Evolutionary conservation across 2,113 vertebrate species (phyloP).

Genomic region (Mus spicilegus): DNA sequence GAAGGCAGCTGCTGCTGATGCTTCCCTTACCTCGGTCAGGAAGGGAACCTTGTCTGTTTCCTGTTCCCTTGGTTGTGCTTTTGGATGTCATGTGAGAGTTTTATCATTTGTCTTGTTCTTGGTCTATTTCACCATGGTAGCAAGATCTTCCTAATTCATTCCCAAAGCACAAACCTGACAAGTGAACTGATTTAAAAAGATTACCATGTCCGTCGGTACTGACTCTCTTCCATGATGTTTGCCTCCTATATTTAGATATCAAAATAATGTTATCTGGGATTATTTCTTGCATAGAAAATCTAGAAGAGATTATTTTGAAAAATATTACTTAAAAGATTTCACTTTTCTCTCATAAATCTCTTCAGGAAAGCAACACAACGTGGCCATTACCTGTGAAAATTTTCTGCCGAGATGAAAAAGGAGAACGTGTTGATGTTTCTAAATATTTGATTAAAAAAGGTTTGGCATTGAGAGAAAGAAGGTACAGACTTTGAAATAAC

Average conservation of each 20-base stretch:
- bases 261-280: not conserved
- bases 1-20: not conserved
- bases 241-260: not conserved
- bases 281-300: conserved; percentile 24
- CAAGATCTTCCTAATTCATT: not conserved
- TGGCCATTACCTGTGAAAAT: conserved; percentile 90
- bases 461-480: conserved; percentile 92
- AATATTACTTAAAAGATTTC: not conserved
- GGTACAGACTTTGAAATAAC: conserved; percentile 73
- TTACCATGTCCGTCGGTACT: not conserved
- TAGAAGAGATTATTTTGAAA: not conserved
- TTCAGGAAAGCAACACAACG: conserved; percentile 85
- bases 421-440: conserved; percentile 88
- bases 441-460: conserved; percentile 92
- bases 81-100: not conserved
- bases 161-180: not conserved
- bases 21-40: not conserved
- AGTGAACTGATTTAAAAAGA: not conserved
- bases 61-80: not conserved
- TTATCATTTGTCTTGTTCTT: not conserved
- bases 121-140: not conserved
- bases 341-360: conserved; percentile 64
- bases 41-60: not conserved
- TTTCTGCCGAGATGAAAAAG: conserved; percentile 86
- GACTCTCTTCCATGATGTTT: not conserved